Evolutionary conservation across 2,113 vertebrate species (phyloP).

Genomic region (Rhinogobius similis): DNA sequence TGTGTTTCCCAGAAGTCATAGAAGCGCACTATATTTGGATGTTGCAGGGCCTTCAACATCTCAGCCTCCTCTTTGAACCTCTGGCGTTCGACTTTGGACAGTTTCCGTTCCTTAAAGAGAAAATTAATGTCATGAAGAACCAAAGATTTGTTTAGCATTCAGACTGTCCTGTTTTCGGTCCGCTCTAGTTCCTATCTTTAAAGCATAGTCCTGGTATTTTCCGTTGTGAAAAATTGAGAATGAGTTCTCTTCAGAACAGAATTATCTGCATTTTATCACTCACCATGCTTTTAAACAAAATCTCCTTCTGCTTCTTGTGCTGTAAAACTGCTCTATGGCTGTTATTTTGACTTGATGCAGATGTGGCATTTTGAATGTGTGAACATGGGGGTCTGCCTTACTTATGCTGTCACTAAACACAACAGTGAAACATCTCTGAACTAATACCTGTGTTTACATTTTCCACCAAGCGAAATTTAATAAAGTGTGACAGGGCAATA

Average conservation of each 20-base stretch:
- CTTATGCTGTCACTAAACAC: conserved; percentile 33
- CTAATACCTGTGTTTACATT: conserved; percentile 1
- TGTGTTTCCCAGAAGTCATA: conserved; percentile 98
- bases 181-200: background rate
- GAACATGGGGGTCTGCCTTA: conserved; percentile 42
- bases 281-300: background rate
- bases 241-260: background rate
- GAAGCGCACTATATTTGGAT: conserved; percentile 97
- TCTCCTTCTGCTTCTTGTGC: background rate
- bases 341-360: conserved; percentile 54
- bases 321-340: conserved; percentile 5
- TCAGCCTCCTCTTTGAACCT: conserved; percentile 97
- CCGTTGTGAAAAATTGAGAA: too few species aligned
- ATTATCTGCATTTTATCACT: background rate
- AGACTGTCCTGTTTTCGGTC: background rate
- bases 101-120: conserved; percentile 87
- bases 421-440: conserved; percentile 7
- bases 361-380: conserved; percentile 41
- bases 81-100: conserved; percentile 93
- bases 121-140: background rate
- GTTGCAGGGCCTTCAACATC: conserved; percentile 96
- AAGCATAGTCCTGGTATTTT: background rate
- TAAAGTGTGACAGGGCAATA: conserved; percentile 9
- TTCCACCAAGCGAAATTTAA: conserved; percentile 21
- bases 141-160: background rate